These are phyloP conservation scores for Yponomeuta plumbellus DNA, from an alignment of 2,888 invertebrate genomes.

Conservation along the genomic window DNA sequence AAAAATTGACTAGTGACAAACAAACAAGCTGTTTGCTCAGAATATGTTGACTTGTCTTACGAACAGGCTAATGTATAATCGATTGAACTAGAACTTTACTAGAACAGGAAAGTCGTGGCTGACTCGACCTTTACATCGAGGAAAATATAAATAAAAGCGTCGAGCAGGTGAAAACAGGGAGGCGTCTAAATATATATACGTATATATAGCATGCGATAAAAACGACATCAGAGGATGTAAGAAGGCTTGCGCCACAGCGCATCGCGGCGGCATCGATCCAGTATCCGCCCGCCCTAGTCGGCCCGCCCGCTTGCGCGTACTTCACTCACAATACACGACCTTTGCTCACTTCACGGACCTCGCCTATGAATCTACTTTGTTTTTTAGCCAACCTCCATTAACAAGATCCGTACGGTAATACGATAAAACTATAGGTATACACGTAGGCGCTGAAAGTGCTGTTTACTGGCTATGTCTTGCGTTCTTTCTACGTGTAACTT, in stretches of 20 bases:
- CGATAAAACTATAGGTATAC: slow-evolving; percentile 44
- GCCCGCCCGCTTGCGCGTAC: slow-evolving; percentile 41
- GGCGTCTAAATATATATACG: not conserved
- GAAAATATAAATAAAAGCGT: not conserved
- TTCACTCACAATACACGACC: slow-evolving; percentile 47
- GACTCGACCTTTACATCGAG: not conserved
- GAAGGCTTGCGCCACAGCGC: slow-evolving; percentile 19
- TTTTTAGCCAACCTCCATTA: slow-evolving; percentile 62
- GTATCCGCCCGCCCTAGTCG: slow-evolving; percentile 40
- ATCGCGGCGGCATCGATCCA: slow-evolving; percentile 56
- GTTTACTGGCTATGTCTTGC: slow-evolving; percentile 35
- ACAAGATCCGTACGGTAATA: slow-evolving; percentile 53
- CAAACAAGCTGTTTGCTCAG: too few species aligned
- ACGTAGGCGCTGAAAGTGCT: slow-evolving; percentile 35
- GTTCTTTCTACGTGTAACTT: slow-evolving; percentile 30
- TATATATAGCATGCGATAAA: not conserved
- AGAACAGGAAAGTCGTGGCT: too few species aligned
- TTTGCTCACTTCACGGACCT: slow-evolving; percentile 58
- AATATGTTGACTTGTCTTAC: too few species aligned
- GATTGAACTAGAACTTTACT: too few species aligned
- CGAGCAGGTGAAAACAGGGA: not conserved
- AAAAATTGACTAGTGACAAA: too few species aligned
- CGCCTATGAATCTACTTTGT: slow-evolving; percentile 61
- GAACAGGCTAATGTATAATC: too few species aligned
- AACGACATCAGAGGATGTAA: not conserved